A percentile compares a stretch with the other conserved stretches of the same genome.
Conservation (phyloP, 2,113 vertebrate species). For the Sigmodon hispidus region DNA sequence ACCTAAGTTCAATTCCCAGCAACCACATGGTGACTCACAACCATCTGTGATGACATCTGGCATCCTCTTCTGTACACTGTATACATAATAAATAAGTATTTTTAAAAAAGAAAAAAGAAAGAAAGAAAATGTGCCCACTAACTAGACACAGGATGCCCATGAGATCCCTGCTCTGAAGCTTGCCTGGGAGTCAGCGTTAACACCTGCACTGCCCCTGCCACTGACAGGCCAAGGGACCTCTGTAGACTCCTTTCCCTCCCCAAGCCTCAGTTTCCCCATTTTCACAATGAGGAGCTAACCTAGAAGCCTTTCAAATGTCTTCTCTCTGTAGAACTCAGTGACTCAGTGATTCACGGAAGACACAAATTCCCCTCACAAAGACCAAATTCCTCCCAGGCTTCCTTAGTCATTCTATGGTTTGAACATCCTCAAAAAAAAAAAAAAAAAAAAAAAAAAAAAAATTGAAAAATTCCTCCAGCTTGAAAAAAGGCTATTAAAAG, state of each 20-base stretch:
- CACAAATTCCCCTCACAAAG: conserved; percentile 70
- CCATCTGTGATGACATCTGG: no score
- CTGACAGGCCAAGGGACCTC: not conserved
- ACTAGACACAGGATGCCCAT: not conserved
- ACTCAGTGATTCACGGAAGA: conserved; percentile 47
- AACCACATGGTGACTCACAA: no score
- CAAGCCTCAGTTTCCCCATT: conserved; percentile 55
- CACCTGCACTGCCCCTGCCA: not conserved
- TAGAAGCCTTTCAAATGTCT: conserved; percentile 35
- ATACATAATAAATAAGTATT: no score
- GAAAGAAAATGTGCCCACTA: not conserved
- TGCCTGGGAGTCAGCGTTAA: not conserved
- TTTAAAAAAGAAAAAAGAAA: no score
- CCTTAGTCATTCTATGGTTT: conserved; percentile 70
- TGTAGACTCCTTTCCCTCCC: not conserved
- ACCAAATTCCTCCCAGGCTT: conserved; percentile 72
- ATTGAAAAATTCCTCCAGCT: conserved; percentile 69
- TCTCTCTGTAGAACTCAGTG: conserved; percentile 37
- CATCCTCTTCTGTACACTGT: no score
- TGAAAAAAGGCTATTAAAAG: conserved; percentile 70
- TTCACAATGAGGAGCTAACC: not conserved
- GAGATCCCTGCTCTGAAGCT: not conserved
- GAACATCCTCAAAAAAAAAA: conserved; percentile 74
- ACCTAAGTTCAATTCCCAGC: no score
- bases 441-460: conserved; percentile 58